Base-by-base conservation (phyloP, 2,113 vertebrate species). In the Halcyon malimbica region DNA sequence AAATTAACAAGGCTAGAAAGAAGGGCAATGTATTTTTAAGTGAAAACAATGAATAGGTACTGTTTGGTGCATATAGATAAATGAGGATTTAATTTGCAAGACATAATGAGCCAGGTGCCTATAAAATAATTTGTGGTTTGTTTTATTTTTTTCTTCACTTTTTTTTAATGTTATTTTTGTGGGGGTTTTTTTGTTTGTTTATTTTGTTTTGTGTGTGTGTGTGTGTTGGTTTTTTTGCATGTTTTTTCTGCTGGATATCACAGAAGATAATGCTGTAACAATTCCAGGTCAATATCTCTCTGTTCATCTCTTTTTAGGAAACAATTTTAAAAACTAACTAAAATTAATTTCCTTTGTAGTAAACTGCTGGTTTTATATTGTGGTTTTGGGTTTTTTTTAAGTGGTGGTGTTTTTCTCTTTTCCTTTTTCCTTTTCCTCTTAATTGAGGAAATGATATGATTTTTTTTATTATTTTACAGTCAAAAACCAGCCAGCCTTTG, bases 1-100 rank as follows among this genome's bases (percentile, higher is more conserved):
- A 98, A 98, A 98, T 98, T 98, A 98, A 97, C 97, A 98, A 96
- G 95, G 86, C 96, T 98, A 96, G 97, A 94, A 98, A 97, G 97
- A 98, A 98, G 97, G 98, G 96, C 97, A 98, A 98, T 98, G 96
- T 94, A 77, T 96, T 98, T 97, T 98, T 98, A 98, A 98, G 97
- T 97, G 97, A 96, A 96, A 93, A 80, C 92, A 24, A 97, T 94
- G 96, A 95, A 97, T 98, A 97, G 96, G 96, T 98, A 95, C 91
- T 89, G 87, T 97, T 98, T 94, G 95, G 81, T 96, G 94, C 93
- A 94, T 89, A 95, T 94, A 98, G 97, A 98, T 97, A 97, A 98
- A 97, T 97, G 97, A 96, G 96, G 94, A 94, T 97, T 97, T 97
- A 95, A 97, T 98, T 97, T 96, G 82, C 96, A 94, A 91, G 89